phyloP scores from a whole-genome alignment of 2,113 vertebrate species.

The Ellobius talpinus region DNA sequence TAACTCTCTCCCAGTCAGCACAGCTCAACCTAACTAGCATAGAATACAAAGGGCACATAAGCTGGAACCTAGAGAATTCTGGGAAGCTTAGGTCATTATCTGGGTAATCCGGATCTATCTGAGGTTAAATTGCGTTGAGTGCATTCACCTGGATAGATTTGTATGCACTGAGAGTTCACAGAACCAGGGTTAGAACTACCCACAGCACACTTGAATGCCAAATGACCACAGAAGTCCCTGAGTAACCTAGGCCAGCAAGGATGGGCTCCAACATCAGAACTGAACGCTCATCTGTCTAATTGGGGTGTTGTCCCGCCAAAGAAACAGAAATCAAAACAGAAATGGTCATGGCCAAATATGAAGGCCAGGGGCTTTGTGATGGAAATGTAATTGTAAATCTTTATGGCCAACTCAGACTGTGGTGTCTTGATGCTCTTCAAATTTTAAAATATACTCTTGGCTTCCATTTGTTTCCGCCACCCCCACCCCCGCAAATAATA shows the following conservation, averaged over 20 bases:
- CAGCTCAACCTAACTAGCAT: neutral
- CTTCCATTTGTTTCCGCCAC: slow-evolving; percentile 59
- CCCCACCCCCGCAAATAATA: slow-evolving; percentile 53
- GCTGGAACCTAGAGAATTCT: slow-evolving; percentile 39
- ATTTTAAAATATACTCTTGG: slow-evolving; percentile 80
- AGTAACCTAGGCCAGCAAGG: slow-evolving; percentile 72
- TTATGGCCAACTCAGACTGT: slow-evolving; percentile 77
- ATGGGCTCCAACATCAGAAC: slow-evolving; percentile 71
- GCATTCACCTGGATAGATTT: neutral
- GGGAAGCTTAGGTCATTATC: neutral
- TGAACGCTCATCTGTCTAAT: slow-evolving; percentile 80
- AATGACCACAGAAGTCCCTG: neutral
- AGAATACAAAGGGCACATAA: neutral
- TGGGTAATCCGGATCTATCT: neutral
- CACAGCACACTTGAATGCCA: neutral
- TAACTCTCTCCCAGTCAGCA: neutral
- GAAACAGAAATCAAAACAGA: slow-evolving; percentile 83
- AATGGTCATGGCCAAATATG: slow-evolving; percentile 78
- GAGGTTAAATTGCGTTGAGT: neutral
- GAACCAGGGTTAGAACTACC: neutral
- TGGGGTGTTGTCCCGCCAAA: slow-evolving; percentile 81
- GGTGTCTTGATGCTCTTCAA: slow-evolving; percentile 76
- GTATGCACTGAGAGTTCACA: neutral
- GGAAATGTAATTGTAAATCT: slow-evolving; percentile 83
- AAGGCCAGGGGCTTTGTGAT: slow-evolving; percentile 81